Conservation (phyloP, 2,113 vertebrate genomes). For the Macrotus californicus region DNA sequence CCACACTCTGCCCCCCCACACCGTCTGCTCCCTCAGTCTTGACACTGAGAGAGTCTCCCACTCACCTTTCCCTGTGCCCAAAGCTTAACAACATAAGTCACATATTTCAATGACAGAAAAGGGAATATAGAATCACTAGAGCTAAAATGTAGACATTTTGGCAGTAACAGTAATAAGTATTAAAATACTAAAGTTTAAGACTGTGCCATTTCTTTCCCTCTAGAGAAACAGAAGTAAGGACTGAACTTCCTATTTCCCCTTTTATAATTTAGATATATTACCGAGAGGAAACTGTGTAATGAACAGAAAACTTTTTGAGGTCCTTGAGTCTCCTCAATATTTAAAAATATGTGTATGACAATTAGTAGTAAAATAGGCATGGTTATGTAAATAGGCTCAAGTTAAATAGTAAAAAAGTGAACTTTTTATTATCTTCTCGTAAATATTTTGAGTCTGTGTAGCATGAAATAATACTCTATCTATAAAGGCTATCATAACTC, state of each 20-base stretch:
- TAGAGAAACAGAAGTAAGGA: neutral
- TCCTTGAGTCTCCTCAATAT: constrained; percentile 33
- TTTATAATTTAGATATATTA: neutral
- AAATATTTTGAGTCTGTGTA: constrained; percentile 28
- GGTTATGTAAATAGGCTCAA: constrained; percentile 38
- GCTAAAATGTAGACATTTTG: neutral
- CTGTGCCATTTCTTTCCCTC: neutral
- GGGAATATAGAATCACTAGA: neutral
- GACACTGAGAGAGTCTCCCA: neutral
- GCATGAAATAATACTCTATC: constrained; percentile 28
- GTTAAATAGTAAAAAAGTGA: neutral
- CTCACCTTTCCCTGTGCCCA: neutral
- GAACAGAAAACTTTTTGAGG: neutral
- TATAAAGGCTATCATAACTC: neutral
- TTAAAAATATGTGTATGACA: constrained; percentile 35
- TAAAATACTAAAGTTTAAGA: neutral
- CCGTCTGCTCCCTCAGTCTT: neutral
- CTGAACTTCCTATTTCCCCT: neutral
- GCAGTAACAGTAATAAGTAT: neutral
- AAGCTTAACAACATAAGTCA: neutral
- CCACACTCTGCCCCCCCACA: fast-evolving
- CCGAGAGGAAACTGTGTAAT: neutral
- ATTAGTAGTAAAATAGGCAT: constrained; percentile 38
- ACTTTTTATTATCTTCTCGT: constrained; percentile 31
- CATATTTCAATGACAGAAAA: neutral